Percentiles rank a stretch among this genome's conserved stretches.
Evolutionary conservation across 1,140 invertebrate species (phyloP).

Genomic region (Spodoptera litura): DNA sequence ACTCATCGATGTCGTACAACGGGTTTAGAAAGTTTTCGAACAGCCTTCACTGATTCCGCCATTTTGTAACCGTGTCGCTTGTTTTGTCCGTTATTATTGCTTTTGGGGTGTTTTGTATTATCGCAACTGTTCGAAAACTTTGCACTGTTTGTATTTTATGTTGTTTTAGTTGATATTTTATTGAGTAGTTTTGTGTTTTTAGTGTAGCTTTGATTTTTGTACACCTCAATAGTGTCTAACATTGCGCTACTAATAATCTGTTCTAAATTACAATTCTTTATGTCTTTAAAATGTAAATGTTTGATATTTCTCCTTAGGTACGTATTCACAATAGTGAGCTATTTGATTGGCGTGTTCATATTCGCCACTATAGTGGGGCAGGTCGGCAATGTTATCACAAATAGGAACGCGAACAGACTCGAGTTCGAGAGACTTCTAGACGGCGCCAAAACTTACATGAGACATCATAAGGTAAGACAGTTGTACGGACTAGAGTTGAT

Average conservation of each 20-base stretch:
- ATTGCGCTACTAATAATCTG: too few species aligned
- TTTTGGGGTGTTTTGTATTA: slow-evolving; percentile 75
- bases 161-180: slow-evolving; percentile 59
- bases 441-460: slow-evolving; percentile 98
- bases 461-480: slow-evolving; percentile 93
- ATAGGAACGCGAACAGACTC: slow-evolving; percentile 97
- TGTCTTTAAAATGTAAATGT: too few species aligned
- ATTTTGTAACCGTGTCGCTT: slow-evolving; percentile 72
- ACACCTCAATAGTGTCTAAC: slow-evolving; percentile 31
- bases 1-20: slow-evolving; percentile 68
- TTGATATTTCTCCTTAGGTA: slow-evolving; percentile 89
- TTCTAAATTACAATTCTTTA: too few species aligned
- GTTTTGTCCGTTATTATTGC: slow-evolving; percentile 64
- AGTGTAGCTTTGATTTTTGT: slow-evolving; percentile 13
- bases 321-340: slow-evolving; percentile 98
- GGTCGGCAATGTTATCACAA: slow-evolving; percentile 98
- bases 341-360: slow-evolving; percentile 98
- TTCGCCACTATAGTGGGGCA: slow-evolving; percentile 99
- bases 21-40: slow-evolving; percentile 89
- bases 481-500: too few species aligned
- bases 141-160: slow-evolving; percentile 75
- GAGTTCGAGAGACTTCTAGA: slow-evolving; percentile 98
- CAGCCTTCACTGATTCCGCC: slow-evolving; percentile 88
- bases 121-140: slow-evolving; percentile 89
- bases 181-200: slow-evolving; percentile 43